Evolutionary conservation across 2,113 vertebrate genomes (phyloP).

Genomic region (Formicarius rufipectus): DNA sequence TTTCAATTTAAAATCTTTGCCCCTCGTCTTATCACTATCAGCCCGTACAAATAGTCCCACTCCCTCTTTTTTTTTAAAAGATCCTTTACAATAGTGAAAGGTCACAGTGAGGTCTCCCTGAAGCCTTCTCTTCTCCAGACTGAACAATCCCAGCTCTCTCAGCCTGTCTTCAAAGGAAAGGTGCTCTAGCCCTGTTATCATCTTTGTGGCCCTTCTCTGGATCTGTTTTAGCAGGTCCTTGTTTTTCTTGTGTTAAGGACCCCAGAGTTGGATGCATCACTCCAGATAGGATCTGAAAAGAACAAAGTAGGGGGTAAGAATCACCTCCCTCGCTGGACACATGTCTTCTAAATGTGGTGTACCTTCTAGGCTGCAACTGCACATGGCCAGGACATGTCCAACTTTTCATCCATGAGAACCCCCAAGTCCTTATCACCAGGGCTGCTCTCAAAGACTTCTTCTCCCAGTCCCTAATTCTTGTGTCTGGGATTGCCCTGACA

Average conservation of each 20-base stretch:
- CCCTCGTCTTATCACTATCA: neutral
- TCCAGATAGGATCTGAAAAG: neutral
- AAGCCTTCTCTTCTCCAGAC: neutral
- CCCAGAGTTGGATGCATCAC: neutral
- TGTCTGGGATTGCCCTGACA: neutral
- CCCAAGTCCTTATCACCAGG: neutral
- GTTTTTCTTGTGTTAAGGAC: neutral
- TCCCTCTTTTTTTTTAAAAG: neutral
- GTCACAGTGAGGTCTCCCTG: neutral
- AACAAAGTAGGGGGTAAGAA: neutral
- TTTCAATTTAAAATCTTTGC: neutral
- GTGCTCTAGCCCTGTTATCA: no score
- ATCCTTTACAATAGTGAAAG: neutral
- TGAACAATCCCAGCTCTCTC: rapidly evolving
- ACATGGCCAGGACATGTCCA: no score
- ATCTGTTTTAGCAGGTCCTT: neutral
- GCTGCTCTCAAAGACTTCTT: neutral
- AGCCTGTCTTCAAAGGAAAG: neutral
- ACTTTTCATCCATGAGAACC: neutral
- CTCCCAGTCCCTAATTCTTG: neutral
- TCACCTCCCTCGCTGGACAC: neutral
- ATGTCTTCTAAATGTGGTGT: neutral
- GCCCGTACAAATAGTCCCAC: neutral
- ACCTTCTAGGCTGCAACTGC: neutral
- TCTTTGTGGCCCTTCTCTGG: neutral